Evolutionary conservation across 2,888 invertebrate species (phyloP).

Genomic region (Morpho deidamia): DNA sequence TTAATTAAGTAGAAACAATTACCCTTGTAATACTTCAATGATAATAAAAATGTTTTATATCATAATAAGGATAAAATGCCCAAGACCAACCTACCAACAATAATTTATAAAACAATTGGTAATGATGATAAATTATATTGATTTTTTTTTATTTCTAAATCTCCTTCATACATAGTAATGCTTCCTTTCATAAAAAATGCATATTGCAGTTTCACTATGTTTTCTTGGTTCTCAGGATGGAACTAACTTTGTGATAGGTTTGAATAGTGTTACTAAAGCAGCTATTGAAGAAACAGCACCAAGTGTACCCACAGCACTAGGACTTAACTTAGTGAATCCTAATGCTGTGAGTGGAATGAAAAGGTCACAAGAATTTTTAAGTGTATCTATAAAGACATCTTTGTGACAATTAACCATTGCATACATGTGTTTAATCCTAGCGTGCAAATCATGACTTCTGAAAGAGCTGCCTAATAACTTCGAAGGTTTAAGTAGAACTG

Average conservation of each 20-base stretch:
- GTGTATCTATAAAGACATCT: conserved; percentile 87
- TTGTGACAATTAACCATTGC: conserved; percentile 63
- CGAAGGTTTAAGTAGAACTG: conserved; percentile 60
- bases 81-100: too few species aligned
- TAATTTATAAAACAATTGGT: too few species aligned
- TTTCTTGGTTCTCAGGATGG: conserved; percentile 47
- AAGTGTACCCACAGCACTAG: conserved; percentile 86
- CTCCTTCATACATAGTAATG: too few species aligned
- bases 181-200: too few species aligned
- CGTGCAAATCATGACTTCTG: conserved; percentile 38
- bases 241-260: conserved; percentile 87
- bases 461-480: conserved; percentile 48
- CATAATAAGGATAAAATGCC: too few species aligned
- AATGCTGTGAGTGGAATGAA: conserved; percentile 91
- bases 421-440: conserved; percentile 45
- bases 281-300: conserved; percentile 90
- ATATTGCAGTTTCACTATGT: background rate
- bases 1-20: too few species aligned
- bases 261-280: conserved; percentile 85
- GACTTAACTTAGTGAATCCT: conserved; percentile 87
- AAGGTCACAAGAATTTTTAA: conserved; percentile 92
- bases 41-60: too few species aligned
- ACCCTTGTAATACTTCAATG: too few species aligned
- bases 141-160: too few species aligned
- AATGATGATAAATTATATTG: too few species aligned